Evolutionary conservation across 2,888 invertebrate species (phyloP), one percentile per base, ranked within the genome.

Genomic region (Pyrocoelia pectoralis): DNA sequence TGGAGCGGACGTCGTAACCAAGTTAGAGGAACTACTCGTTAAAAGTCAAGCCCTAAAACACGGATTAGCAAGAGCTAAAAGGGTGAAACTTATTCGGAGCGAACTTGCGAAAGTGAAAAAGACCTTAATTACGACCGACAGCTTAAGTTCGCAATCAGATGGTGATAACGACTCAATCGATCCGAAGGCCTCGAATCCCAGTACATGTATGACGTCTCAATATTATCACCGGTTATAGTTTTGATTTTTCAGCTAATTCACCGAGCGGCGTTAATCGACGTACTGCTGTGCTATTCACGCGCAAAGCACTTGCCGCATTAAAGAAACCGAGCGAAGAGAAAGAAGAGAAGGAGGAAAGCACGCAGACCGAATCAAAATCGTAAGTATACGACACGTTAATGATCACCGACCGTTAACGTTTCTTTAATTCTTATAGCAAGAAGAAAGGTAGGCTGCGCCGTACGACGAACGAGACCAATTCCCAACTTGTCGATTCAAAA

Each of bases 251-350:
- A 70, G 77, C 76, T 18, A 76, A 79, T 15, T 84, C 85, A 1
- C 84, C 86, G 0, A 81, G 83, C 2, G 87, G 88, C 8, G 89
- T 89, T 5, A 89, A 89, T 76, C 82, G 89, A 19, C 77, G 92
- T 73, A 92, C 90, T 15, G 90, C 92, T n/a, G 92, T 93, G 18
- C 80, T 93, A 24, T 89, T 93, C 72, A 90, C 91, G 8, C 85
- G 90, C 50, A 92, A 92, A 79, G 88, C 89, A 1, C 87, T 87
- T 74, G 87, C 87, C 1, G 77, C 77, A 82, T 83, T 65, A 74
- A 82, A 41, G 81, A 84, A 73, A 12, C 85, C 85, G 72, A 84
- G 84, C 63, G 83, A 82, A 46, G 82, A 82, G 59, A 73, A 73
- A 70, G 64, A 80, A 79, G 70, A 72, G 8, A 60, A 56, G 28